Evolutionary conservation across 2,113 vertebrate genomes (phyloP).

Genomic region (Zosterops japonicus): DNA sequence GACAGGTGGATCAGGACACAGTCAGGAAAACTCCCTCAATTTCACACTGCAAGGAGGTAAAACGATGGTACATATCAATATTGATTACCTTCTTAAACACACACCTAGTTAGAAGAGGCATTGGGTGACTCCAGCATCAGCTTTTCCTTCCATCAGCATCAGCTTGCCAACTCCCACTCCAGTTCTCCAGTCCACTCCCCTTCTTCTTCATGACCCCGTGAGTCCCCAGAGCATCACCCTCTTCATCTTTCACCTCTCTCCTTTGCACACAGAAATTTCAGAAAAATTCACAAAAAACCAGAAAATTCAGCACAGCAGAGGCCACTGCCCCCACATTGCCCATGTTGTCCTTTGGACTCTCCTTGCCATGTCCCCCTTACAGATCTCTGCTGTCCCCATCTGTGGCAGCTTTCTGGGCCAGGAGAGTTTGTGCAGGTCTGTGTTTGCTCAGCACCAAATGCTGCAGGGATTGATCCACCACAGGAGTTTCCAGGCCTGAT

Average conservation of each 20-base stretch:
- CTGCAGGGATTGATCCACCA: background rate
- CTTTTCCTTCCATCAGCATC: background rate
- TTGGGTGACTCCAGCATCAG: background rate
- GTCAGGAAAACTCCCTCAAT: background rate
- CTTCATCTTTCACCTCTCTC: background rate
- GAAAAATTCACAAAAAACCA: no score
- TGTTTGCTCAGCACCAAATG: background rate
- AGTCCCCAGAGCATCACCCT: background rate
- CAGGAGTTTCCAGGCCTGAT: background rate
- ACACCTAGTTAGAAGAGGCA: background rate
- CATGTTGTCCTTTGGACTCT: background rate
- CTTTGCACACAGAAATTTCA: background rate
- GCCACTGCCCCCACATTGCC: accelerated
- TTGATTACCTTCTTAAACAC: background rate
- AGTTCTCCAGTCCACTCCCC: background rate
- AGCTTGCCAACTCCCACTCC: background rate
- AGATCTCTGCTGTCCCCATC: background rate
- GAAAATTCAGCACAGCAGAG: background rate
- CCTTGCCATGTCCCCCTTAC: accelerated
- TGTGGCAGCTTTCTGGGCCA: background rate
- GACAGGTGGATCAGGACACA: background rate
- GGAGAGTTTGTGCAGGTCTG: background rate
- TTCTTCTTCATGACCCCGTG: background rate
- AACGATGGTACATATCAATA: background rate
- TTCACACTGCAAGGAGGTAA: background rate